Evolutionary conservation across 1,140 invertebrate genomes (phyloP), one percentile per base, ranked within the genome.

Genomic region (Phortica variegata): DNA sequence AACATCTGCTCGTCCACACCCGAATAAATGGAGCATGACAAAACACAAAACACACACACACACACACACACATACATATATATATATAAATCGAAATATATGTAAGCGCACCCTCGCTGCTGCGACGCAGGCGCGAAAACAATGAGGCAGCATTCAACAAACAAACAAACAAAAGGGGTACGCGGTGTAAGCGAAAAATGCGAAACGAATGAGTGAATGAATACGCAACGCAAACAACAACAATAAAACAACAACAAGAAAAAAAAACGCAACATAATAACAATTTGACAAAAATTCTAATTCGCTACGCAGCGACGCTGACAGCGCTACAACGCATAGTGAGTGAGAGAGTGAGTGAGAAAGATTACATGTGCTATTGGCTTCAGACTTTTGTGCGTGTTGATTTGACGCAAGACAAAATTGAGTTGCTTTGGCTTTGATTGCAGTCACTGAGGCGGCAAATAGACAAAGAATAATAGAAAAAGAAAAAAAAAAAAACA

Each of bases 1-100:
- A 74, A 74, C 71, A 74, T 74, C 71, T 73, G 71, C 72, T 74
- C 71, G 58, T 66, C 59, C 63, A 62, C 71, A 74, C 71, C 68
- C 63, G 65, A 63, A 50, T 74, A 74, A 74, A 74, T 74, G 71
- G 71, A 74, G 71, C 71, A 74, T 74, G 66, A 74, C 71, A 71
- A 73, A 71, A 73, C 65, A 73, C 53, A 73, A 73, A 70, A 70
- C 63, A 70, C 61, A 65, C 69, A 72, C 52, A 49, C 43, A 54
- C 40, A 42, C 44, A 31, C 32, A 43, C 21, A 40, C 33, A 19
- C 37, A 38, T 12, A 34, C 44, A 31, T n/a, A 21, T n/a, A n/a
- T n/a, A n/a, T n/a, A n/a, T n/a, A n/a, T n/a, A n/a, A n/a, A n/a
- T n/a, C n/a, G n/a, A n/a, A n/a, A n/a, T n/a, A n/a, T n/a, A 36